These are phyloP conservation scores for Sminthurides aquaticus DNA, from an alignment of 2,888 invertebrate species.

Conservation along the genomic window DNA sequence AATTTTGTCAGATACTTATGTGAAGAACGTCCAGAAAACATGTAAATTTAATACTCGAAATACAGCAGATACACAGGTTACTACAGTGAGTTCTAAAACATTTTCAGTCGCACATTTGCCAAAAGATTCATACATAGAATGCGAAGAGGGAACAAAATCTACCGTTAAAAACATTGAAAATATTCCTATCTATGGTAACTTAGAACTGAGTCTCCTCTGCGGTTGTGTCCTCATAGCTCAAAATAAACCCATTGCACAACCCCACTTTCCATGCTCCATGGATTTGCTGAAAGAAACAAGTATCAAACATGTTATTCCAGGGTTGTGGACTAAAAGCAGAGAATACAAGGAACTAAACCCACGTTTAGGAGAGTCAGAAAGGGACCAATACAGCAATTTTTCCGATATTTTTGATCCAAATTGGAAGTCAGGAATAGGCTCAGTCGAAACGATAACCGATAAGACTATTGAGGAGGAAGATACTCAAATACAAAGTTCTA, in stretches of 20 bases:
- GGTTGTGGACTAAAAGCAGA: not conserved
- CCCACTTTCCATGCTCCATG: not conserved
- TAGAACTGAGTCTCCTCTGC: not conserved
- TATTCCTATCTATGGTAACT: not conserved
- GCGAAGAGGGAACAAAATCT: not conserved
- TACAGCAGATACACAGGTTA: not conserved
- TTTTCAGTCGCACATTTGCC: not conserved
- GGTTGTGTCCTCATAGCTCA: not conserved
- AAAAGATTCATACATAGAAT: not conserved
- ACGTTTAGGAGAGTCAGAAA: not conserved
- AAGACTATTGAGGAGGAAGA: no score
- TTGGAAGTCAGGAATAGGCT: not conserved
- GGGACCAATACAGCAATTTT: not conserved
- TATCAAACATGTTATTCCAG: not conserved
- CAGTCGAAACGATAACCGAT: no score
- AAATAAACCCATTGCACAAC: not conserved
- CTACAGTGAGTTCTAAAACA: not conserved
- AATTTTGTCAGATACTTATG: not conserved
- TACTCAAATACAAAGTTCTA: no score
- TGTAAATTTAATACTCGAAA: not conserved
- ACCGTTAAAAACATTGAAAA: not conserved
- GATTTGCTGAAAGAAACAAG: not conserved
- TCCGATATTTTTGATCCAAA: not conserved
- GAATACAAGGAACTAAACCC: not conserved
- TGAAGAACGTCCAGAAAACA: not conserved